These are phyloP conservation scores for Leptura quadrifasciata DNA, from an alignment of 2,888 invertebrate species.

Conservation along the genomic window DNA sequence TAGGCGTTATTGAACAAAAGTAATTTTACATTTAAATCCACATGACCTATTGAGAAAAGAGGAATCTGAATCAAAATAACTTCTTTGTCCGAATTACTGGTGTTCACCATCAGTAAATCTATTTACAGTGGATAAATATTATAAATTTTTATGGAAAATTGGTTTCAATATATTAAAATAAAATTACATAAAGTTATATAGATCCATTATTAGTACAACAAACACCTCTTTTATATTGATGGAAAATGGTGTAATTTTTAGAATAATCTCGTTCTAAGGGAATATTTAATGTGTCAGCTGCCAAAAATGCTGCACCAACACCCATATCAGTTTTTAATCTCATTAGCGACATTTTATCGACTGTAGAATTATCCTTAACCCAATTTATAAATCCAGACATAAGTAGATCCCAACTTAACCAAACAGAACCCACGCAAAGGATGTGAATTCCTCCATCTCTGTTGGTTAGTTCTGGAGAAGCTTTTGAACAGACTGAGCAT, in stretches of 20 bases:
- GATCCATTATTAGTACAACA: conserved; percentile 31
- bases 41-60: too few species aligned
- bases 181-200: conserved; percentile 17
- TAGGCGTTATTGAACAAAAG: too few species aligned
- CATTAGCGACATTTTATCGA: conserved; percentile 79
- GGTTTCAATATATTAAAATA: not conserved
- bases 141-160: conserved; percentile 4
- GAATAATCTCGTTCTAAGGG: conserved; percentile 83
- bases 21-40: too few species aligned
- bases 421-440: conserved; percentile 96
- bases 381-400: conserved; percentile 81
- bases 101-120: too few species aligned
- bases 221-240: conserved; percentile 46
- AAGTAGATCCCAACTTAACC: conserved; percentile 92
- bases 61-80: too few species aligned
- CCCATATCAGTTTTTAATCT: conserved; percentile 86
- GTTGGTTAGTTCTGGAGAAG: conserved; percentile 77
- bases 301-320: conserved; percentile 90
- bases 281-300: conserved; percentile 82
- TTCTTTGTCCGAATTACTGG: too few species aligned
- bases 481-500: conserved; percentile 78
- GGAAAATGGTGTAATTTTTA: conserved; percentile 82
- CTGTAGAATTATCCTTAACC: conserved; percentile 73
- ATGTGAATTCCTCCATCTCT: conserved; percentile 78
- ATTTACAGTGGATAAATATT: not conserved